Evolutionary conservation across 1,140 invertebrate genomes (phyloP).

Genomic region (Apolygus lucorum): DNA sequence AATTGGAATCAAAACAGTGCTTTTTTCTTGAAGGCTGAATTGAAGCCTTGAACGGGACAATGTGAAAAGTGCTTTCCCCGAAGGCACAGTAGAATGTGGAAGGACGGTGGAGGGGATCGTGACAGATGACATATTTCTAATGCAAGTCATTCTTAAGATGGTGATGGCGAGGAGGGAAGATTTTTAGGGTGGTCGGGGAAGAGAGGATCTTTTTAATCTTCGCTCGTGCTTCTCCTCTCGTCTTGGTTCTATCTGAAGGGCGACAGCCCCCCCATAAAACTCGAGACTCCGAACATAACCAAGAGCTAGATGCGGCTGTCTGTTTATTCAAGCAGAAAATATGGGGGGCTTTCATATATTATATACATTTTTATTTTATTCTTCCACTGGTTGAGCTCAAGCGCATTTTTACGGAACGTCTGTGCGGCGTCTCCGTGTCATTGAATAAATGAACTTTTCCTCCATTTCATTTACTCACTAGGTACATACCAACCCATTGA

Average conservation of each 20-base stretch:
- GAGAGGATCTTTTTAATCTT: constrained; percentile 11
- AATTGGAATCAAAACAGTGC: background rate
- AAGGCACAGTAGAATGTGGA: background rate
- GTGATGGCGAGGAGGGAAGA: background rate
- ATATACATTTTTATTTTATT: no score
- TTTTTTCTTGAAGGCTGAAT: background rate
- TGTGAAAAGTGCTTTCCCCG: background rate
- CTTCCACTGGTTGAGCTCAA: no score
- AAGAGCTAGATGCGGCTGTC: background rate
- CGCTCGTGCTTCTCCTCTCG: background rate
- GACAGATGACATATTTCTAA: constrained; percentile 16
- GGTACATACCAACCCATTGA: no score
- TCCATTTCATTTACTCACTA: no score
- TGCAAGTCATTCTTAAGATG: constrained; percentile 12
- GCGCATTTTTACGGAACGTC: no score
- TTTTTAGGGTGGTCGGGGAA: background rate
- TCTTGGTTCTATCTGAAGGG: background rate
- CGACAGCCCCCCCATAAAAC: background rate
- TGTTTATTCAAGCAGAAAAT: background rate
- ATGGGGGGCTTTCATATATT: background rate
- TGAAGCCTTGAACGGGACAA: background rate
- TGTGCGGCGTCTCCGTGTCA: no score
- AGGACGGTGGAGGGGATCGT: background rate
- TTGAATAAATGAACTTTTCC: no score
- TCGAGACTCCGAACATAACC: background rate